These are phyloP conservation scores for Periphyllus acericola DNA, from an alignment of 2,888 invertebrate species.

Conservation along the genomic window DNA sequence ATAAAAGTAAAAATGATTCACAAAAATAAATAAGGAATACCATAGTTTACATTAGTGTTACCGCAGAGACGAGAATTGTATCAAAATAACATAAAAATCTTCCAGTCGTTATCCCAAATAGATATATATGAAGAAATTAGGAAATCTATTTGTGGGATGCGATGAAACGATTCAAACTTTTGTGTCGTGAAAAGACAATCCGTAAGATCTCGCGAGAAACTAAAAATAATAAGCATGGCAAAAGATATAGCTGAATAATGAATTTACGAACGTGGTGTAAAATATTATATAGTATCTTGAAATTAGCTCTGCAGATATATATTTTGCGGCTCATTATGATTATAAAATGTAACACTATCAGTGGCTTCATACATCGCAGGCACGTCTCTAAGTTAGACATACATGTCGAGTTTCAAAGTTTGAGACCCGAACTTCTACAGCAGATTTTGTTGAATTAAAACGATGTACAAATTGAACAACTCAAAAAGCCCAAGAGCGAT, in stretches of 20 bases:
- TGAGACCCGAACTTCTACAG: constrained; percentile 39
- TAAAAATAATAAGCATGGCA: neutral
- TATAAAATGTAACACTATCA: constrained; percentile 41
- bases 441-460: constrained; percentile 57
- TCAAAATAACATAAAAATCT: neutral
- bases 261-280: neutral
- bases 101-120: neutral
- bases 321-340: constrained; percentile 12
- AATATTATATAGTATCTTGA: neutral
- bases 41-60: neutral
- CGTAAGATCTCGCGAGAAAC: neutral
- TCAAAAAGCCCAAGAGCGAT: constrained; percentile 52
- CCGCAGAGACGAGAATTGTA: neutral
- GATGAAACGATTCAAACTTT: constrained; percentile 30
- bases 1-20: neutral
- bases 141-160: constrained; percentile 9
- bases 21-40: constrained; percentile 5
- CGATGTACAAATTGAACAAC: constrained; percentile 52
- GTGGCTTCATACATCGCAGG: constrained; percentile 31
- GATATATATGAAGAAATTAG: neutral
- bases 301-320: neutral
- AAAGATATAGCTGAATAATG: neutral
- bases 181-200: constrained; percentile 29
- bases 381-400: constrained; percentile 39
- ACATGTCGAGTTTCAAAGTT: constrained; percentile 50